Evolutionary conservation across 2,888 invertebrate genomes (phyloP).

Genomic region (Patella caerulea): DNA sequence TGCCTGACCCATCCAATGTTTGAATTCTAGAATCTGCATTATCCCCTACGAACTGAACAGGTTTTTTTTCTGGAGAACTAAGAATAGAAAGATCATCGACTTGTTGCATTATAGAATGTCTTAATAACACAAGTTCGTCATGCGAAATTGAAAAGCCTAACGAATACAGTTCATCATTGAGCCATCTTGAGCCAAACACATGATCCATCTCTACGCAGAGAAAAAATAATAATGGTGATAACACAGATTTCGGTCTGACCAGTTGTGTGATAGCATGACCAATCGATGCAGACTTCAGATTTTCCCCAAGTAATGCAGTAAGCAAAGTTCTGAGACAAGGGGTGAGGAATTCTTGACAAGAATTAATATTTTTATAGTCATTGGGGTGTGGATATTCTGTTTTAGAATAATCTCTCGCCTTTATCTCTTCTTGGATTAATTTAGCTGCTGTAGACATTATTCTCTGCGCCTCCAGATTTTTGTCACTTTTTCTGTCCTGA

Average conservation of each 20-base stretch:
- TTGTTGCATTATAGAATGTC: no score
- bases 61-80: no score
- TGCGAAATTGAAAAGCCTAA: background rate
- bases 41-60: no score
- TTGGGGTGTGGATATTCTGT: background rate
- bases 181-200: background rate
- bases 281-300: background rate
- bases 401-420: background rate
- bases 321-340: background rate
- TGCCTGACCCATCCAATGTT: background rate
- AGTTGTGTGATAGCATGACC: background rate
- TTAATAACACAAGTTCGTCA: no score
- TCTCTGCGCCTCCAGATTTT: background rate
- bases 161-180: background rate
- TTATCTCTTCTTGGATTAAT: background rate
- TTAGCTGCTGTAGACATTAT: background rate
- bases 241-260: background rate
- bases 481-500: background rate
- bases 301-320: background rate
- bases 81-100: no score
- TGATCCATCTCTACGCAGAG: background rate
- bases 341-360: background rate
- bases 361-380: background rate
- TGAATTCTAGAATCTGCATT: background rate
- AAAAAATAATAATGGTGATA: background rate